Evolutionary conservation across 1,140 invertebrate genomes (phyloP).

Genomic region (Zaprionus inermis): DNA sequence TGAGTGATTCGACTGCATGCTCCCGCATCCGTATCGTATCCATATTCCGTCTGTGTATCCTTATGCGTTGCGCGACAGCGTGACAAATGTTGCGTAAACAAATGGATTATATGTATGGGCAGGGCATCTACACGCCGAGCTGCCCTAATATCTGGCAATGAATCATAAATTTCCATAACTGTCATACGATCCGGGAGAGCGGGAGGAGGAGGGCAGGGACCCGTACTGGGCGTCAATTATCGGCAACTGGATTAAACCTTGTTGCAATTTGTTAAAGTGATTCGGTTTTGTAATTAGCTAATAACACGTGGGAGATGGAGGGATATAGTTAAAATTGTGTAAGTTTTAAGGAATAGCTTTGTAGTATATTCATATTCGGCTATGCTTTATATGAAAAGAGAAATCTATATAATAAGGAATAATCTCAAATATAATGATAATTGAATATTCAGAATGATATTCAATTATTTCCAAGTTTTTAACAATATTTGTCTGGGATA

Average conservation of each 20-base stretch:
- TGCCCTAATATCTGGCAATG: constrained; percentile 56
- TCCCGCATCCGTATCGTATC: constrained; percentile 7
- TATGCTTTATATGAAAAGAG: not conserved
- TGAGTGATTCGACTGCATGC: constrained; percentile 53
- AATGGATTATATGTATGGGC: constrained; percentile 64
- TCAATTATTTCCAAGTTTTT: too few relatives aligned
- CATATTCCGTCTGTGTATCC: constrained; percentile 41
- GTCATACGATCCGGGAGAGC: constrained; percentile 55
- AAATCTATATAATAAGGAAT: not conserved
- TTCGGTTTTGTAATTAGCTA: constrained; percentile 56
- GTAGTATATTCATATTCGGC: too few relatives aligned
- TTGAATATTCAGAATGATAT: too few relatives aligned
- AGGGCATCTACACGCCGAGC: constrained; percentile 26
- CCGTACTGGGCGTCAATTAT: constrained; percentile 34
- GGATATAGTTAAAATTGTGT: not conserved
- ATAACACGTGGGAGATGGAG: constrained; percentile 23
- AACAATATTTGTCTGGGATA: too few relatives aligned
- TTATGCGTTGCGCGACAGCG: constrained; percentile 43
- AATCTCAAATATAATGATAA: too few relatives aligned
- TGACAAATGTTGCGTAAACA: constrained; percentile 82
- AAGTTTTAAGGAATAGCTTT: not conserved
- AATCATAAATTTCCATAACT: constrained; percentile 82
- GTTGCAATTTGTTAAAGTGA: constrained; percentile 57
- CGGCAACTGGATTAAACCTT: constrained; percentile 34
- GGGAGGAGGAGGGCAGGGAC: not conserved